Base-by-base conservation (phyloP, 2,888 invertebrate genomes). In the Drosophila algonquin region DNA sequence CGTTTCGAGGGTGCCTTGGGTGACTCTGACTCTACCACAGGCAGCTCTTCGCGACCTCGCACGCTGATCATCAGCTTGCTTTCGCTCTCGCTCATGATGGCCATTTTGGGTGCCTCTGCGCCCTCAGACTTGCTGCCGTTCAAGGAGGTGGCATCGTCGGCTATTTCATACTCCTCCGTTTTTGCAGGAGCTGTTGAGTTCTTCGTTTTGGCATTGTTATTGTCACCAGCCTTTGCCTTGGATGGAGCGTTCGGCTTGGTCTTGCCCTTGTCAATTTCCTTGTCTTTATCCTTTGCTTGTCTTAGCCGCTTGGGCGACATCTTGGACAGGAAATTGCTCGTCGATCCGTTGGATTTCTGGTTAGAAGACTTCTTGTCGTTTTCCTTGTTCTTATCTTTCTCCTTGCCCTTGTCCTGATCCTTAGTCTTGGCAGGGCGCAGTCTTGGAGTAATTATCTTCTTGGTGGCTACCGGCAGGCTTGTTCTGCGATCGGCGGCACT, bases 41-140 rank as follows among this genome's bases (percentile, higher is more conserved):
- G 95, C 79, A 95, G 91, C 92, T 96, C 96, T 90, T 96, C 96
- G 88, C 94, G 94, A 14, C 95, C 96, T 79, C 95, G 94, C 35
- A 95, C 95, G 27, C 93, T 93, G 24, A 94, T 93, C 90, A 93
- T 91, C 2, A 90, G 86, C 69, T 91, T 90, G 55, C 92, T 76
- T 87, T 94, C 91, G 87, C 90, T 87, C 90, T 93, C 89, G 90
- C 93, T 82, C 78, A 93, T 89, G 92, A 92, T 90, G 79, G 92
- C 93, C 93, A 93, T 93, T 93, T 93, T 93, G 90, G 91, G 87
- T 53, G 91, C 85, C 63, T 82, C 73, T 50, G 89, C 76, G 9
- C 62, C 57, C 40, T 62, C 74, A n/a, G 78, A 54, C n/a, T 91
- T 90, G 5, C 80, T 87, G 46, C 89, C 93, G 77, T 92, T 93